These are phyloP conservation scores for Icerya purchasi DNA, from an alignment of 2,888 invertebrate genomes.

Conservation along the genomic window DNA sequence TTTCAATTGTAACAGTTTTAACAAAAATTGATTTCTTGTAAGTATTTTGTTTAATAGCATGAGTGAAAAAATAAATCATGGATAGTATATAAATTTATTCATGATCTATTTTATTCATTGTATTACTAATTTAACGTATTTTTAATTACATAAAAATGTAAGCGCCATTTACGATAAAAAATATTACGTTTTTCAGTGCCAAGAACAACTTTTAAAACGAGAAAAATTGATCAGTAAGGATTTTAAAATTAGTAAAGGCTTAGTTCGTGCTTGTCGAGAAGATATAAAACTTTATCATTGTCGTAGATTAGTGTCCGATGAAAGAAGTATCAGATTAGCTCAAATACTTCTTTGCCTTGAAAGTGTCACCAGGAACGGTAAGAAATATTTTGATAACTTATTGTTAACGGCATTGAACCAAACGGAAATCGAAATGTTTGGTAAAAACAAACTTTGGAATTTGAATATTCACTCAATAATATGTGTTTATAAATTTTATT, in stretches of 20 bases:
- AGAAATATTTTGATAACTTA: no score
- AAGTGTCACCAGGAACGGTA: slow-evolving; percentile 45
- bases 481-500: no score
- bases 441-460: no score
- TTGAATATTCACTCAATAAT: no score
- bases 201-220: slow-evolving; percentile 58
- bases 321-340: slow-evolving; percentile 63
- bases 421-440: no score
- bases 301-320: slow-evolving; percentile 55
- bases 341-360: slow-evolving; percentile 86
- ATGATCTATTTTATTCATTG: slow-evolving; percentile 34
- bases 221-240: slow-evolving; percentile 77
- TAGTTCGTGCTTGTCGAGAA: slow-evolving; percentile 69
- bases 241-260: slow-evolving; percentile 69
- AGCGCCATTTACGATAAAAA: background rate
- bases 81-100: slow-evolving; percentile 23
- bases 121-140: background rate
- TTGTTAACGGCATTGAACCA: no score
- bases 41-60: background rate
- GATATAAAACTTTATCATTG: slow-evolving; percentile 76
- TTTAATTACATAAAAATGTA: background rate
- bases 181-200: slow-evolving; percentile 42
- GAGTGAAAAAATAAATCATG: background rate
- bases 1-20: no score
- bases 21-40: no score